A percentile compares a stretch with the other conserved stretches of the same genome.
Evolutionary conservation across 2,888 invertebrate genomes (phyloP).

Genomic region (Orchestes rusci): DNA sequence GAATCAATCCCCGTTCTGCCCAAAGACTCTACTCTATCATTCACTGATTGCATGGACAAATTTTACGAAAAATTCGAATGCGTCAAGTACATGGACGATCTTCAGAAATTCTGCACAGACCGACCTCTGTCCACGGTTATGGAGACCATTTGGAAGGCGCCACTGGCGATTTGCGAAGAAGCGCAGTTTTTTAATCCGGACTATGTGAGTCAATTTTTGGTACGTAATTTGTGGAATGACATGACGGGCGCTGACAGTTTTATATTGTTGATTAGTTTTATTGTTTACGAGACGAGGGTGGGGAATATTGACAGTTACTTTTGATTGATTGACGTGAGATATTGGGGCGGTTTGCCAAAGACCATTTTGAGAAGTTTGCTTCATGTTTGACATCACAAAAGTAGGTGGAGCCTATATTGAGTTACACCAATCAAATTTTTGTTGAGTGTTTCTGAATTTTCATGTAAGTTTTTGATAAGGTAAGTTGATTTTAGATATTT

Average conservation of each 20-base stretch:
- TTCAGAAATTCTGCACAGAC: slow-evolving; percentile 5
- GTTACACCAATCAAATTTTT: too few species aligned
- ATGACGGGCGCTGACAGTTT: slow-evolving; percentile 15
- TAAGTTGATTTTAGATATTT: too few species aligned
- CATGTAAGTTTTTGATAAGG: too few species aligned
- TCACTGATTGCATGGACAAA: slow-evolving; percentile 7
- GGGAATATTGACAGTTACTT: slow-evolving; percentile 14
- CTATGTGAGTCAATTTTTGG: slow-evolving; percentile 19
- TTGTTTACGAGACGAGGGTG: slow-evolving; percentile 16
- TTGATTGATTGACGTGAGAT: too few species aligned
- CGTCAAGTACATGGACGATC: slow-evolving; percentile 18
- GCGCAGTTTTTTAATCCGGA: slow-evolving; percentile 22
- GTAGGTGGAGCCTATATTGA: too few species aligned
- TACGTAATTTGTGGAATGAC: slow-evolving; percentile 17
- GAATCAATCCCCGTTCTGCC: slow-evolving; percentile 20
- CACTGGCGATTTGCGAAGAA: slow-evolving; percentile 17
- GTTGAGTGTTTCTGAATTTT: too few species aligned
- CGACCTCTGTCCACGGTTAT: slow-evolving; percentile 12
- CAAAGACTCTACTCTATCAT: slow-evolving; percentile 9
- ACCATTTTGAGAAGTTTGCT: too few species aligned
- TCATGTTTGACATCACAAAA: too few species aligned
- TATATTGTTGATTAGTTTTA: slow-evolving; percentile 19
- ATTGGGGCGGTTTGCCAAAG: too few species aligned
- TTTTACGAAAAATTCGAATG: slow-evolving; percentile 10
- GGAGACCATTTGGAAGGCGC: slow-evolving; percentile 21